These are phyloP conservation scores for Cossypha heuglini DNA, from an alignment of 2,797 vertebrate species.

Conservation along the genomic window DNA sequence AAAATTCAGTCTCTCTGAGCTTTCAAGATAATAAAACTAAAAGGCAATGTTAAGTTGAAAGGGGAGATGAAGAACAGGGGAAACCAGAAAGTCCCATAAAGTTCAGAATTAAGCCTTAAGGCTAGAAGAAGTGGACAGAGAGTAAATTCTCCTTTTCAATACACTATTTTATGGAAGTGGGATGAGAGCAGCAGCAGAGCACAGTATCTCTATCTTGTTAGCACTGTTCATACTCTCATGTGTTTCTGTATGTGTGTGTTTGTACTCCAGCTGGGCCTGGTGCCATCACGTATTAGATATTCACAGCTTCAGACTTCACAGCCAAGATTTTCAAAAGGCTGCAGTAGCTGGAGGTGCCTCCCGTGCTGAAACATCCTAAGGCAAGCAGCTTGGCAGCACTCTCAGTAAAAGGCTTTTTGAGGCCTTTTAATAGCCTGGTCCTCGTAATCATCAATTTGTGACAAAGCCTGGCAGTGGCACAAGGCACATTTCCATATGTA, in stretches of 20 bases:
- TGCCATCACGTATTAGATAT: constrained; percentile 11
- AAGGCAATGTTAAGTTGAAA: background rate
- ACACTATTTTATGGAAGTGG: background rate
- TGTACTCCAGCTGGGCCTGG: constrained; percentile 19
- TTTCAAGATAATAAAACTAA: constrained; percentile 36
- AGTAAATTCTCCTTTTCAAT: background rate
- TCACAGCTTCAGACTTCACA: constrained; percentile 14
- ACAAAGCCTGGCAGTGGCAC: background rate
- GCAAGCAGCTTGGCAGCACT: background rate
- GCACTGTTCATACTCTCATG: background rate
- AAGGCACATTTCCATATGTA: background rate
- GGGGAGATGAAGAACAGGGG: background rate
- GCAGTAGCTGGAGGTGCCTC: background rate
- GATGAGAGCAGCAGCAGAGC: background rate
- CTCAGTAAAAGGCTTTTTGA: background rate
- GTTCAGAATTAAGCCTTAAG: constrained; percentile 39
- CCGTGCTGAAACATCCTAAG: background rate
- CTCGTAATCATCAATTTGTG: background rate
- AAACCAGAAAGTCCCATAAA: constrained; percentile 17
- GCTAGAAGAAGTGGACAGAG: constrained; percentile 18
- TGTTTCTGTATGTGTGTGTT: background rate
- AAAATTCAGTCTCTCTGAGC: constrained; percentile 31
- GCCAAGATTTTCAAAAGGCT: constrained; percentile 27
- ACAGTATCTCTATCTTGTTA: background rate
- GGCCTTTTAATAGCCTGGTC: background rate